phyloP scores from a whole-genome alignment of 2,797 vertebrate genomes.

The Steatocranus sp. region DNA sequence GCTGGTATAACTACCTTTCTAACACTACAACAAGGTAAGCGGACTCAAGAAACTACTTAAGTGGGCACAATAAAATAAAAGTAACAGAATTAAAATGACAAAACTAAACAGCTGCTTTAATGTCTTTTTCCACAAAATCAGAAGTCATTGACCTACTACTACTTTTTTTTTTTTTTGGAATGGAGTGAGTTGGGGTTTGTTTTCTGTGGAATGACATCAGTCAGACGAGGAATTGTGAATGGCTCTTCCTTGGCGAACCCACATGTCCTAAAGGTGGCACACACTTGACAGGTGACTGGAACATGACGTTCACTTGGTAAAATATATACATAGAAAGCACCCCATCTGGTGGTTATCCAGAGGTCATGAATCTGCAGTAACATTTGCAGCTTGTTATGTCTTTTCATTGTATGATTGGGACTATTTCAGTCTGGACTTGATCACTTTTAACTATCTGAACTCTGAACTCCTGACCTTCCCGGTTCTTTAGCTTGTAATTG shows the following conservation, averaged over 20 bases:
- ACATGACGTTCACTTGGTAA: neutral
- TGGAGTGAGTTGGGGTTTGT: neutral
- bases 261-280: neutral
- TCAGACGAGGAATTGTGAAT: neutral
- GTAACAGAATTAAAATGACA: neutral
- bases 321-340: neutral
- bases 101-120: neutral
- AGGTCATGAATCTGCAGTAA: neutral
- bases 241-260: neutral
- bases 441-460: constrained; percentile 55
- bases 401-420: neutral
- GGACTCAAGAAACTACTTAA: neutral
- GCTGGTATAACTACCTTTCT: neutral
- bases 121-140: neutral
- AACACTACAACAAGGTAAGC: neutral
- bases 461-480: constrained; percentile 49
- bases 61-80: neutral
- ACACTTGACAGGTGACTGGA: neutral
- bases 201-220: neutral
- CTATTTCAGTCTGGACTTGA: neutral
- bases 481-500: constrained; percentile 56
- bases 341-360: neutral
- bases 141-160: neutral
- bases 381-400: constrained; percentile 19
- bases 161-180: neutral